These are phyloP conservation scores for Aphaenogaster rudis DNA, from an alignment of 1,140 invertebrate genomes.

Conservation along the genomic window DNA sequence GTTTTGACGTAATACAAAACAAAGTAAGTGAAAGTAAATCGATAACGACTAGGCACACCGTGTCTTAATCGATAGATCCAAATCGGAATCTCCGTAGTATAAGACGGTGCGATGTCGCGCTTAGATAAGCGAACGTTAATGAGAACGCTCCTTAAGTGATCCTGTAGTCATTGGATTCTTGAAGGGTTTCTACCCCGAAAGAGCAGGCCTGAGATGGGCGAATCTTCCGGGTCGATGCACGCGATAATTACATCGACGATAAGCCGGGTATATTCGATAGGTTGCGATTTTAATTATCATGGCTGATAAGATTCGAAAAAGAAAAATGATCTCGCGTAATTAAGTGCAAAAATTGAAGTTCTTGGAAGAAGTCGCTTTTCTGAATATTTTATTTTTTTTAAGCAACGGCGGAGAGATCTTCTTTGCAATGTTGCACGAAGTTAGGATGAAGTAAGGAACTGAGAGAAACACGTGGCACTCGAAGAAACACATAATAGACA, in stretches of 20 bases:
- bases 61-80: constrained; percentile 5
- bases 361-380: neutral
- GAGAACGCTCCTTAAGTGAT: constrained; percentile 59
- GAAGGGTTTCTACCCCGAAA: constrained; percentile 12
- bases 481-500: neutral
- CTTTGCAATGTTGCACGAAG: neutral
- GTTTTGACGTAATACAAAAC: neutral
- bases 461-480: neutral
- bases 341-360: neutral
- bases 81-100: constrained; percentile 30
- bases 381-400: neutral
- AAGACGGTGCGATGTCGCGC: constrained; percentile 45
- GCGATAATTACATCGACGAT: constrained; percentile 56
- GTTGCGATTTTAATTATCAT: constrained; percentile 48
- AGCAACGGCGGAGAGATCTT: neutral
- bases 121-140: constrained; percentile 66
- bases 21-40: constrained; percentile 39
- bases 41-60: neutral
- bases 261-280: constrained; percentile 38
- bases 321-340: constrained; percentile 33
- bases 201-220: constrained; percentile 26
- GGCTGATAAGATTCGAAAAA: constrained; percentile 13
- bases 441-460: neutral
- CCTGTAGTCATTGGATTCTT: constrained; percentile 36
- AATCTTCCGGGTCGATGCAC: constrained; percentile 58